Conservation (phyloP, 2,797 vertebrate genomes). For the Siniperca obscura region DNA sequence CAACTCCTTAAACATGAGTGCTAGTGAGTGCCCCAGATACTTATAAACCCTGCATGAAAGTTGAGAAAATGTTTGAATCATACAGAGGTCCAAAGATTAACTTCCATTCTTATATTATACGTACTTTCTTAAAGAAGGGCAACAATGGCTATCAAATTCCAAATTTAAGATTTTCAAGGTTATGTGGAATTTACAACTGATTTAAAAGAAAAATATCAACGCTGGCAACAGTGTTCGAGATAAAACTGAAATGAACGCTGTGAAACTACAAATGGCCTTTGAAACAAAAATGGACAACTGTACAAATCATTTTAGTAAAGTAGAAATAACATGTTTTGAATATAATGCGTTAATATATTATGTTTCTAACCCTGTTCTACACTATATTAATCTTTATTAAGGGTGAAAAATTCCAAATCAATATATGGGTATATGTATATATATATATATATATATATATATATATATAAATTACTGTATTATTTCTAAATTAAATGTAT, state of each 20-base stretch:
- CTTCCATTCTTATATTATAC: no score
- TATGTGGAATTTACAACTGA: background rate
- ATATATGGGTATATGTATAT: background rate
- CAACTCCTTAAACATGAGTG: background rate
- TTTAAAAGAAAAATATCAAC: background rate
- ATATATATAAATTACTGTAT: background rate
- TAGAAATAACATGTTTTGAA: background rate
- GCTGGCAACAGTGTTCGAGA: background rate
- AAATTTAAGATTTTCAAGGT: background rate
- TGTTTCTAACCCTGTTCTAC: background rate
- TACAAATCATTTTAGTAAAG: no score
- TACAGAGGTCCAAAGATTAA: background rate
- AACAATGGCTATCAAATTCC: background rate
- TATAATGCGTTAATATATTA: background rate
- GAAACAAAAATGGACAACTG: no score
- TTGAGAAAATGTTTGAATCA: background rate
- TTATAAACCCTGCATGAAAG: background rate
- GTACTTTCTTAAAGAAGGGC: background rate
- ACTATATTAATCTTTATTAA: background rate
- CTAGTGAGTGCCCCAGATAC: no score
- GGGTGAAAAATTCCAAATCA: background rate
- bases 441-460: background rate
- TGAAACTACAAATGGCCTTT: no score
- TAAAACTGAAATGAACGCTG: background rate
- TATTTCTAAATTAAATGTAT: no score